Evolutionary conservation across 1,140 invertebrate genomes (phyloP).

Genomic region (Drosophila bocki): DNA sequence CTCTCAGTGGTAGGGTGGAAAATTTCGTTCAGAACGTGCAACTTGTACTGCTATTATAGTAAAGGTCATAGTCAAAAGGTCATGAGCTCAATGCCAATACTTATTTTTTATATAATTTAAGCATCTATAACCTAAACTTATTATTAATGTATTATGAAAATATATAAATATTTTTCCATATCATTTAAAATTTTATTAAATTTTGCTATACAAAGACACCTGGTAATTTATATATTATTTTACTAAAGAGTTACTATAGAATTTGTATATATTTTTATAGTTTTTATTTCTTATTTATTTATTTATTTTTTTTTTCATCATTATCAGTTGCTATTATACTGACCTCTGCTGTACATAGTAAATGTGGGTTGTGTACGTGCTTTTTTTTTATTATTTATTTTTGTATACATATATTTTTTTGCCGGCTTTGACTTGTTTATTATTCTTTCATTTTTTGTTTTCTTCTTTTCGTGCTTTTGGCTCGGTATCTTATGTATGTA

Average conservation of each 20-base stretch:
- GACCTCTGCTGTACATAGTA: slow-evolving; percentile 9
- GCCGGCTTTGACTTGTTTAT: slow-evolving; percentile 69
- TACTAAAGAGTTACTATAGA: no score
- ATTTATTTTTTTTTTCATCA: neutral
- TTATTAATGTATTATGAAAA: neutral
- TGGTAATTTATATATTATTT: neutral
- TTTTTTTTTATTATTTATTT: slow-evolving; percentile 15
- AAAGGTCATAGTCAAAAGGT: no score
- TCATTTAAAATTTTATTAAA: neutral
- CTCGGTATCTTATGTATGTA: slow-evolving; percentile 44
- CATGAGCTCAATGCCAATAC: no score
- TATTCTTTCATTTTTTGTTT: slow-evolving; percentile 40
- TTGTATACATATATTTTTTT: slow-evolving; percentile 42
- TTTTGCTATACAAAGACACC: neutral
- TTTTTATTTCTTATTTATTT: neutral
- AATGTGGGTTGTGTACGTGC: slow-evolving; percentile 9
- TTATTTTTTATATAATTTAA: no score
- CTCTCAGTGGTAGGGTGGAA: no score
- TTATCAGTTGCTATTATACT: neutral
- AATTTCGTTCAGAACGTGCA: no score
- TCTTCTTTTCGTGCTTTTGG: slow-evolving; percentile 48
- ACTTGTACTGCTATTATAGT: no score
- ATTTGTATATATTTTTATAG: no score
- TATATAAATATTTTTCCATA: neutral
- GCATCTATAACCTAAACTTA: neutral